Evolutionary conservation across 2,113 vertebrate species (phyloP).

Genomic region (Conger conger): DNA sequence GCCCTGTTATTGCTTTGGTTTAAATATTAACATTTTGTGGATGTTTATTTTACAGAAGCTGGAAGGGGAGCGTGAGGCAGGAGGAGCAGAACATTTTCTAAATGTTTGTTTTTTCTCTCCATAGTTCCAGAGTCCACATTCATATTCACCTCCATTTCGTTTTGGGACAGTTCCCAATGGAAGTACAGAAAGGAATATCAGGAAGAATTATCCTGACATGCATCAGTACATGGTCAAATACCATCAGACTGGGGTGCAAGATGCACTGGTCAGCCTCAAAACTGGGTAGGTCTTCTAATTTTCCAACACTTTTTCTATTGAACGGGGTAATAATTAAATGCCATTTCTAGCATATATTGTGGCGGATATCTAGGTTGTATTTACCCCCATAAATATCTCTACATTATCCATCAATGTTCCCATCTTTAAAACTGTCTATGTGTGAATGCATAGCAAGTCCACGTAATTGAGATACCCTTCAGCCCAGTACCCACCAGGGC

Average conservation of each 20-base stretch:
- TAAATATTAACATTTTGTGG: neutral
- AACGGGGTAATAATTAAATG: too few relatives aligned
- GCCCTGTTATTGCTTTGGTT: neutral
- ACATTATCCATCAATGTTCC: too few relatives aligned
- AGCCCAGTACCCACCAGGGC: too few relatives aligned
- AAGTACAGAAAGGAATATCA: conserved; percentile 95
- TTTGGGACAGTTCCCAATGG: conserved; percentile 97
- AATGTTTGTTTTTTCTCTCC: neutral
- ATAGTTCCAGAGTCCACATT: conserved; percentile 94
- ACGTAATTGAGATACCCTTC: too few relatives aligned
- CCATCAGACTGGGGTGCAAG: conserved; percentile 89
- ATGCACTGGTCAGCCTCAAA: conserved; percentile 94
- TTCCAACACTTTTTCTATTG: neutral
- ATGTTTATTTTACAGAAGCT: neutral
- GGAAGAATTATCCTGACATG: conserved; percentile 98
- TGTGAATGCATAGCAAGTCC: too few relatives aligned
- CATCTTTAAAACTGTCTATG: too few relatives aligned
- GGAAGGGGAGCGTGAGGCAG: neutral
- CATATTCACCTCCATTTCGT: conserved; percentile 94
- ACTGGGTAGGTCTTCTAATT: conserved; percentile 75
- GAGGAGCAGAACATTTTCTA: neutral
- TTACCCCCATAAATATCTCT: too few relatives aligned
- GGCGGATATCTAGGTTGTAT: too few relatives aligned
- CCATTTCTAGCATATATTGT: too few relatives aligned
- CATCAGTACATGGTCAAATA: conserved; percentile 98